Conservation (phyloP, 1,140 invertebrate species). For the Rhopalosiphum padi region DNA sequence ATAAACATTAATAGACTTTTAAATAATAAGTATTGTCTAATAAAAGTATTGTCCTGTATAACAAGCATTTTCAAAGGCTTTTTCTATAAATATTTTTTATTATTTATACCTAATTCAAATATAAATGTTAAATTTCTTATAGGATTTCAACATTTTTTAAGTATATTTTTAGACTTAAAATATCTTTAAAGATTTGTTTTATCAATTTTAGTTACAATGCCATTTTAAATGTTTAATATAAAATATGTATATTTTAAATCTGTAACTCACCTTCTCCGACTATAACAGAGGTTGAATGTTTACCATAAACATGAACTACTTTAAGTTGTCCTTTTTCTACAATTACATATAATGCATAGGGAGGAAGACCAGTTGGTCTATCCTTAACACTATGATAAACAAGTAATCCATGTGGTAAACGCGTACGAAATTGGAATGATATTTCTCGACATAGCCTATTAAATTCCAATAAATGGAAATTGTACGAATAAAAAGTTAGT, state of each 20-base stretch:
- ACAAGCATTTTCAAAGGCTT: not conserved
- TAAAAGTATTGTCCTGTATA: too few species aligned
- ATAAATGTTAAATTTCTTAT: not conserved
- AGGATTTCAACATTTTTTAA: not conserved
- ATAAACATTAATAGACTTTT: too few species aligned
- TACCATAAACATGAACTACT: conserved; percentile 88
- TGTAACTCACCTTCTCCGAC: conserved; percentile 75
- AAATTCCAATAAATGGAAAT: not conserved
- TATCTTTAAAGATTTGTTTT: not conserved
- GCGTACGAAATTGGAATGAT: conserved; percentile 85
- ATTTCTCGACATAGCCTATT: conserved; percentile 82
- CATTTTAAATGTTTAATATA: not conserved
- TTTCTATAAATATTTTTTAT: not conserved
- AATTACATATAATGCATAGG: conserved; percentile 87
- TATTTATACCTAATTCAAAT: too few species aligned
- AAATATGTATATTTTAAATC: conserved; percentile 28
- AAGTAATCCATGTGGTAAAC: conserved; percentile 82
- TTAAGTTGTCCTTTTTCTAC: conserved; percentile 88
- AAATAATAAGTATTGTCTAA: too few species aligned
- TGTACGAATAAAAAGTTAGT: not conserved
- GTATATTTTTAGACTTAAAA: not conserved
- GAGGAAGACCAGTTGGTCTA: conserved; percentile 74
- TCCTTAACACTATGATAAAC: conserved; percentile 90
- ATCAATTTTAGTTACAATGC: not conserved
- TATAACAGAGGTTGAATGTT: conserved; percentile 81